phyloP scores from a whole-genome alignment of 92 coral and sea anemone genomes.

The Umimayanthus kanabou region DNA sequence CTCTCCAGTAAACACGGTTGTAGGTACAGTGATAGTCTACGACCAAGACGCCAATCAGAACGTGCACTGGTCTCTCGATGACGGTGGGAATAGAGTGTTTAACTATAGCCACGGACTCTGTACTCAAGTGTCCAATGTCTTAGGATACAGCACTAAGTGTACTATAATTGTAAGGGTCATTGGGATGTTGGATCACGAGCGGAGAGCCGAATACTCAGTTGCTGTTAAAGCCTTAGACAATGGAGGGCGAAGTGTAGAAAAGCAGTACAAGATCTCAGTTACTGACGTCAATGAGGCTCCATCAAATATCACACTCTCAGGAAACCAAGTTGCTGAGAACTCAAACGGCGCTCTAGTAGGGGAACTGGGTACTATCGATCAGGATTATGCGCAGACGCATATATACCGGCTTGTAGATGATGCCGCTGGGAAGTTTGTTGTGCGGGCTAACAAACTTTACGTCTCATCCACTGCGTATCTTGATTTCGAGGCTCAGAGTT shows the following conservation, averaged over 20 bases:
- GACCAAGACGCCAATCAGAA: conserved; percentile 72
- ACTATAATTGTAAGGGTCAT: conserved; percentile 45
- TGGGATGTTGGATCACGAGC: conserved; percentile 73
- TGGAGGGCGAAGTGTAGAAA: conserved; percentile 62
- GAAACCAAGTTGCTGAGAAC: conserved; percentile 66
- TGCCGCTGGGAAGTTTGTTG: conserved; percentile 75
- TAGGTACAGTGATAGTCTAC: conserved; percentile 77
- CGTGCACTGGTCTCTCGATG: conserved; percentile 73
- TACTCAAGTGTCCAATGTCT: conserved; percentile 43
- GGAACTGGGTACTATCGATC: conserved; percentile 66
- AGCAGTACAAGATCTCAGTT: conserved; percentile 55
- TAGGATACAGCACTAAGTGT: conserved; percentile 73
- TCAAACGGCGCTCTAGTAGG: conserved; percentile 72
- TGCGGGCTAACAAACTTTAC: conserved; percentile 65
- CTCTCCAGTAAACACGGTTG: conserved; percentile 53
- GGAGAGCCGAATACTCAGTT: conserved; percentile 43
- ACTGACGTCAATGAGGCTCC: conserved; percentile 76
- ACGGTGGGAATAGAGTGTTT: conserved; percentile 69
- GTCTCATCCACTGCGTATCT: conserved; percentile 73
- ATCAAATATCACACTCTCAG: conserved; percentile 65
- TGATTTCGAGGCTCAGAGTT: conserved; percentile 58
- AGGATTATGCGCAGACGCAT: conserved; percentile 70
- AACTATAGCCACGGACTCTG: conserved; percentile 53
- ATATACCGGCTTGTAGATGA: conserved; percentile 57
- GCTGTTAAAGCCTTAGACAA: conserved; percentile 74